Conservation (phyloP, 30 jellyfish, hydroid and myxozoan genomes). For the Aurelia coerulea region DNA sequence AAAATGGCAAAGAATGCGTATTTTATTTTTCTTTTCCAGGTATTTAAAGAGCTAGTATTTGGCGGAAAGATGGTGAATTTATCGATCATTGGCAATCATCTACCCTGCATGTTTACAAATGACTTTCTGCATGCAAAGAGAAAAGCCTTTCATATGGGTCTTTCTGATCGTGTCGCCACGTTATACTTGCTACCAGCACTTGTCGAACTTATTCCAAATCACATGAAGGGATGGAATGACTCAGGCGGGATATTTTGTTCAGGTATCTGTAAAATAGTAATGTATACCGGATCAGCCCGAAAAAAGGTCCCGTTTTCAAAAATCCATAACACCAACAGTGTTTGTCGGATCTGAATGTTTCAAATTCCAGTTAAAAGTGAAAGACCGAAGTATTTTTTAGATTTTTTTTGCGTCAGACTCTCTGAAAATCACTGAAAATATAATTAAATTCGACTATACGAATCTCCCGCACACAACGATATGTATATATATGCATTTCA, state of each 20-base stretch:
- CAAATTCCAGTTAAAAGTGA: too few species aligned
- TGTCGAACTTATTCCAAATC: slow-evolving; percentile 3
- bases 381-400: too few species aligned
- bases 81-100: slow-evolving; percentile 8
- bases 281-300: too few species aligned
- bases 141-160: slow-evolving; percentile 20
- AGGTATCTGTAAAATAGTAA: too few species aligned
- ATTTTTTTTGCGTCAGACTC: too few species aligned
- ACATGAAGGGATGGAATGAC: background rate
- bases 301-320: too few species aligned
- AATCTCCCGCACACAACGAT: too few species aligned
- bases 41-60: slow-evolving; percentile 10
- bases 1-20: background rate
- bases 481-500: too few species aligned
- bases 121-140: slow-evolving; percentile 22
- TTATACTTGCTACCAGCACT: slow-evolving; percentile 16
- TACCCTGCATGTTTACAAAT: slow-evolving; percentile 30
- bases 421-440: too few species aligned
- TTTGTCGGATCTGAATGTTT: too few species aligned
- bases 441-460: too few species aligned
- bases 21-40: background rate
- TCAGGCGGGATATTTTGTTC: background rate
- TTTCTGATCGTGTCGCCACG: background rate
- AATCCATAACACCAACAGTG: too few species aligned
- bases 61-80: background rate